A percentile compares a stretch with the other conserved stretches of the same genome.
phyloP scores from a whole-genome alignment of 2,113 vertebrate species.

The Corythornis cristatus region DNA sequence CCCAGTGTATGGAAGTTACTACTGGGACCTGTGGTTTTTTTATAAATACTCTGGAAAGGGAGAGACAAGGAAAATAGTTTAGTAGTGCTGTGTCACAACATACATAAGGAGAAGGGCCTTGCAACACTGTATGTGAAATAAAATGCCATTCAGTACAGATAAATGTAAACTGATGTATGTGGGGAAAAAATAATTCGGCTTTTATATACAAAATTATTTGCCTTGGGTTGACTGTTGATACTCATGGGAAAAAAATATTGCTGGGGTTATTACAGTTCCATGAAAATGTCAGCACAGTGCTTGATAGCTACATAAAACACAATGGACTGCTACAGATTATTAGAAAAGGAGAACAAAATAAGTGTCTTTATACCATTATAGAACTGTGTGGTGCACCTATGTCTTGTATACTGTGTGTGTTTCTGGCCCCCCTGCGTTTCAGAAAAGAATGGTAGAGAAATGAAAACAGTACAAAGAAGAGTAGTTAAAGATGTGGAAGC shows the following conservation, averaged over 20 bases:
- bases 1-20: background rate
- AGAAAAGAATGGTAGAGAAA: background rate
- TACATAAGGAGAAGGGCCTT: background rate
- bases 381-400: background rate
- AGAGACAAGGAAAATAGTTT: background rate
- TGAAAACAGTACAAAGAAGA: background rate
- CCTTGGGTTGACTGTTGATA: background rate
- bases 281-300: background rate
- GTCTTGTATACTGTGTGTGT: background rate
- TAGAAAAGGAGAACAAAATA: background rate
- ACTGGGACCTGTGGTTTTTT: background rate
- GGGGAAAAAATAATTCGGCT: background rate
- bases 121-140: background rate
- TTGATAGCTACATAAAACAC: background rate
- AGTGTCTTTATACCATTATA: background rate
- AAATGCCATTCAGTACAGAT: background rate
- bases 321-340: background rate
- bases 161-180: background rate
- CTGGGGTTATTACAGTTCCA: background rate
- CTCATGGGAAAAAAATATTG: background rate
- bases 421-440: background rate
- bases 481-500: background rate
- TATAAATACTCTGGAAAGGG: background rate
- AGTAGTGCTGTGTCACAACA: background rate
- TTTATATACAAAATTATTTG: background rate